Percentiles rank a stretch among this genome's conserved stretches.
Conservation (phyloP, 2,113 vertebrate species). For the Toxotes chatareus region DNA sequence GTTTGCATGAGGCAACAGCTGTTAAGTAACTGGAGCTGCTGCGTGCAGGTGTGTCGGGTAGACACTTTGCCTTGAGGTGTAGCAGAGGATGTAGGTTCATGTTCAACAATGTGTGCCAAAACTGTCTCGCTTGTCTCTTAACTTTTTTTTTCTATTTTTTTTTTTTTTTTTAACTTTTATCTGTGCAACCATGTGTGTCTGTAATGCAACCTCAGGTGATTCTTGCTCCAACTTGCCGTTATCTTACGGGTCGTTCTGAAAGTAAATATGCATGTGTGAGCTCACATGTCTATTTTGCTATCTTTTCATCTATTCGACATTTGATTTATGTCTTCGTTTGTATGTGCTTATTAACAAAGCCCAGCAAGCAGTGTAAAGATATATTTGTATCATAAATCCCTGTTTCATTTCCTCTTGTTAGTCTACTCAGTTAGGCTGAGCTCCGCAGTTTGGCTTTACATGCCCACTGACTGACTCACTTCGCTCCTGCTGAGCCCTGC, state of each 20-base stretch:
- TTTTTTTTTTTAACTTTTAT: slow-evolving; percentile 6
- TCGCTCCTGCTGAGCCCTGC: slow-evolving; percentile 36
- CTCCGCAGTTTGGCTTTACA: slow-evolving; percentile 10
- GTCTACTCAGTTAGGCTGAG: slow-evolving; percentile 1
- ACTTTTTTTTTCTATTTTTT: not conserved
- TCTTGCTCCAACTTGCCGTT: slow-evolving; percentile 64
- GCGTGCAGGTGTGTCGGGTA: slow-evolving; percentile 56
- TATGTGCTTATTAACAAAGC: slow-evolving; percentile 27
- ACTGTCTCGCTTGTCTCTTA: slow-evolving; percentile 41
- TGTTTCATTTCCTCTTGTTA: slow-evolving; percentile 28
- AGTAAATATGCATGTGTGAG: slow-evolving; percentile 38
- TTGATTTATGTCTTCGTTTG: slow-evolving; percentile 28
- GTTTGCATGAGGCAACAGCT: slow-evolving; percentile 36
- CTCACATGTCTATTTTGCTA: slow-evolving; percentile 25
- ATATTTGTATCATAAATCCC: slow-evolving; percentile 22
- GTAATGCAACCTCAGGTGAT: slow-evolving; percentile 61
- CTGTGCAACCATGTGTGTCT: slow-evolving; percentile 62
- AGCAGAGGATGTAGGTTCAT: slow-evolving; percentile 61
- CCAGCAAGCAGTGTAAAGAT: not conserved
- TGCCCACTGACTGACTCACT: slow-evolving; percentile 50
- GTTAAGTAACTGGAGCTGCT: slow-evolving; percentile 37
- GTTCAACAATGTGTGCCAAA: slow-evolving; percentile 68
- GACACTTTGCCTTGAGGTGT: slow-evolving; percentile 51
- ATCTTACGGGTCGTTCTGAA: slow-evolving; percentile 14
- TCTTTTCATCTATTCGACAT: slow-evolving; percentile 23